Base-by-base conservation (phyloP, 2,888 invertebrate species). In the Rhamnusium bicolor region DNA sequence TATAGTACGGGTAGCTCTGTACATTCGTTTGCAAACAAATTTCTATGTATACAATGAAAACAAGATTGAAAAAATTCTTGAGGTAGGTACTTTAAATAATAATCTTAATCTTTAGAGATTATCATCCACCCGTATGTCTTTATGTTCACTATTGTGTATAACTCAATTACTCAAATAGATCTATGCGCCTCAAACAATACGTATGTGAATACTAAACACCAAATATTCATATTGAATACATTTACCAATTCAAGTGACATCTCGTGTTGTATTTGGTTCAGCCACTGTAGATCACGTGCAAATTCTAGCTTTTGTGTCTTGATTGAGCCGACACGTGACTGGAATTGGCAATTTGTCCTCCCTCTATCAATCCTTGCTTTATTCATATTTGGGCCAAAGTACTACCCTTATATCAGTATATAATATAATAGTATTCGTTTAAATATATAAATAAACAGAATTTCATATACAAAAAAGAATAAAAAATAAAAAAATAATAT, bases 221-320 rank as follows among this genome's bases (percentile, higher is more conserved):
- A 79, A 78, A 79, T 80, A 80, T 81, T 81, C 79, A 74, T 69
- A 72, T 71, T 80, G 80, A 81, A 79, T 80, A 79, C 72, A 79
- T 75, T 79, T 76, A 80, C 77, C 79, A 77, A 81, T 77, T 77
- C 77, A 75, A 79, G 80, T 79, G 78, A 80, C 80, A 80, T 82
- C 80, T 79, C 81, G 79, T 78, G 82, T 82, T 82, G 82, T 84
- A 82, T 84, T 84, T 83, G 84, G 69, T 79, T 80, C 82, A 80
- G 83, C 82, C 83, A 83, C 82, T 84, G 84, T 82, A 81, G 85
- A 86, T 87, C 87, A 87, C 86, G 86, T 86, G 87, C 86, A 87
- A 88, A 88, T 87, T 87, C 83, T 81, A 80, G 82, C 85, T 85
- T 88, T 88, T 88, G 86, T 88, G 81, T 81, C 82, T 84, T 87